Base-by-base conservation (phyloP, 2,113 vertebrate genomes). In the Tragelaphus buxtoni region DNA sequence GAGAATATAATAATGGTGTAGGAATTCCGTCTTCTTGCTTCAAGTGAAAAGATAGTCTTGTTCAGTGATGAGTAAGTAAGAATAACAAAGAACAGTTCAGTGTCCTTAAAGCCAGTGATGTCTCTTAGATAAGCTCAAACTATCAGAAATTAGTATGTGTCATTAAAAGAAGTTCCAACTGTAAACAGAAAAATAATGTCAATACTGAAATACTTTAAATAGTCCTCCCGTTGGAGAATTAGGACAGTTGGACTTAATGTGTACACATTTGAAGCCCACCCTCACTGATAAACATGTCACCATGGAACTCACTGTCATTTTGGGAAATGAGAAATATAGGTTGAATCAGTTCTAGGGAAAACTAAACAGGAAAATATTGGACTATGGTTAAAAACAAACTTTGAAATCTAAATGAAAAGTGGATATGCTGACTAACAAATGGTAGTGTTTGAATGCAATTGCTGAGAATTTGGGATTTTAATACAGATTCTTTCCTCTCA, bases 91-190 rank as follows among this genome's bases (percentile, higher is more conserved):
- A 82, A 30, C 26, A 80, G 28, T 65, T 91, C 17, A 39, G 42
- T 58, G 30, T 86, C 39, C 20, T 39, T 26, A 87, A 47, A 60
- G 77, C 47, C 7, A 93, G 42, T 84, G 28, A 65, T 88, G 28
- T 93, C 49, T 94, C 45, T 81, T 63, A 88, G 35, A 12, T 51
- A 88, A 95, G 17, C 28, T 95, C 35, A 69, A 65, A 45, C 61
- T 82, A 82, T n/a, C 81, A 92, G 88, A 96, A 95, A 86, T 77
- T 63, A 88, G 8, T 82, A 81, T 80, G 79, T 87, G 16, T 88
- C 2, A 61, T 91, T 72, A 61, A 81, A 69, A 95, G 17, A 96
- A 92, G 91, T 81, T 74, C 4, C 63, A 4, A 65, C 89, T 77
- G 56, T 63, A 61, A 96, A 65, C 16, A 58, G 32, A 63, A 83